Evolutionary conservation across 2,888 invertebrate genomes (phyloP).

Genomic region (Bombyx huttoni): DNA sequence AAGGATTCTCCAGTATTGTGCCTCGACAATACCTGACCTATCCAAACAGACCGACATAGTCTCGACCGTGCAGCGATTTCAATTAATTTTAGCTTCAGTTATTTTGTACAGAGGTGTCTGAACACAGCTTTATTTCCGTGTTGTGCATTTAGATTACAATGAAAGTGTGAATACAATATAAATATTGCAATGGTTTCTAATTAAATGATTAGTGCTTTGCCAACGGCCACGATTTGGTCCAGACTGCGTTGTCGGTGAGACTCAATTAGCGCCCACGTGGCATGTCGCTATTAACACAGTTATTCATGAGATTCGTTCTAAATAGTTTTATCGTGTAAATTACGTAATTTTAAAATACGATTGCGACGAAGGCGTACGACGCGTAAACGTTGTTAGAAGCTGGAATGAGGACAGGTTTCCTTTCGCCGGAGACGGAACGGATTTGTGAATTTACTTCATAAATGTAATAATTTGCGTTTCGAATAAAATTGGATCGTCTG

Average conservation of each 20-base stretch:
- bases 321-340: constrained; percentile 12
- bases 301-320: constrained; percentile 13
- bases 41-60: neutral
- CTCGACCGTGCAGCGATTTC: neutral
- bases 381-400: neutral
- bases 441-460: too few species aligned
- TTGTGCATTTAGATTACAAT: too few species aligned
- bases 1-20: neutral
- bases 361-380: constrained; percentile 3
- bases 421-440: too few species aligned
- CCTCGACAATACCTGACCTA: neutral
- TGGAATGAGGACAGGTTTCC: neutral
- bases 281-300: constrained; percentile 11
- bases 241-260: constrained; percentile 13
- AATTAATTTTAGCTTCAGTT: neutral
- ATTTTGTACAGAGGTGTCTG: neutral
- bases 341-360: constrained; percentile 15
- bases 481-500: too few species aligned
- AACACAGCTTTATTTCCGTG: too few species aligned
- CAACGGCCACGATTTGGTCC: constrained; percentile 23
- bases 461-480: too few species aligned
- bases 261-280: constrained; percentile 18
- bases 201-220: constrained; percentile 22
- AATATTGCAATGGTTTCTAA: neutral
- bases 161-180: too few species aligned